These are phyloP conservation scores for Ceratosolen solmsi DNA, from an alignment of 1,140 invertebrate species.

Conservation along the genomic window DNA sequence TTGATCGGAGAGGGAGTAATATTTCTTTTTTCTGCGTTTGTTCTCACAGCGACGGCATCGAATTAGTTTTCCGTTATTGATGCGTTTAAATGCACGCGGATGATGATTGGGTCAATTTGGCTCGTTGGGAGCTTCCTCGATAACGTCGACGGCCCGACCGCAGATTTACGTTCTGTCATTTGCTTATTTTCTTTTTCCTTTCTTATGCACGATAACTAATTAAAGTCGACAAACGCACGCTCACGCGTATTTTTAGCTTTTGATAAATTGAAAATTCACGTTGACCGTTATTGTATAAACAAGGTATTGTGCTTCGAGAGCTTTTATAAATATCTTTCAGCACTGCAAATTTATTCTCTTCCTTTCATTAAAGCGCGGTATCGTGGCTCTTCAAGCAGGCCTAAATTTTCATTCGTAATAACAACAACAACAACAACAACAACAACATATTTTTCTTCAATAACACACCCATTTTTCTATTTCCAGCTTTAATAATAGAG, in stretches of 20 bases:
- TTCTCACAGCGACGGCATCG: not conserved
- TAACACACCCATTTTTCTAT: too few relatives aligned
- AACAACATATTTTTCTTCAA: not conserved
- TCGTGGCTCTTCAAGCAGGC: not conserved
- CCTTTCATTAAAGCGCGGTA: not conserved
- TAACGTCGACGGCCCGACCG: not conserved
- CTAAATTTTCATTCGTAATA: not conserved
- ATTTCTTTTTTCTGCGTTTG: not conserved
- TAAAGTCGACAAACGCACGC: not conserved
- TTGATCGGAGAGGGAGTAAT: not conserved
- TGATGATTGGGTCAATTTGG: not conserved
- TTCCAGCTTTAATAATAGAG: too few relatives aligned
- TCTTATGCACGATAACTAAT: not conserved
- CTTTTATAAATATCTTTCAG: not conserved
- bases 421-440: not conserved
- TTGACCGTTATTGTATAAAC: not conserved
- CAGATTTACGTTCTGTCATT: not conserved
- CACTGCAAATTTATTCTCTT: not conserved
- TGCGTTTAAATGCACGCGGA: not conserved
- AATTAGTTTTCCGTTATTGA: not conserved
- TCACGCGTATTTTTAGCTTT: constrained; percentile 21
- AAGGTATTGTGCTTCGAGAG: not conserved
- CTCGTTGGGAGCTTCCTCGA: not conserved
- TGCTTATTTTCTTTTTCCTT: not conserved
- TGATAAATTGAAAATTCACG: not conserved